A percentile compares a stretch with the other conserved stretches of the same genome.
Evolutionary conservation across 2,888 invertebrate genomes (phyloP).

Genomic region (Amblyjoppa proteus): DNA sequence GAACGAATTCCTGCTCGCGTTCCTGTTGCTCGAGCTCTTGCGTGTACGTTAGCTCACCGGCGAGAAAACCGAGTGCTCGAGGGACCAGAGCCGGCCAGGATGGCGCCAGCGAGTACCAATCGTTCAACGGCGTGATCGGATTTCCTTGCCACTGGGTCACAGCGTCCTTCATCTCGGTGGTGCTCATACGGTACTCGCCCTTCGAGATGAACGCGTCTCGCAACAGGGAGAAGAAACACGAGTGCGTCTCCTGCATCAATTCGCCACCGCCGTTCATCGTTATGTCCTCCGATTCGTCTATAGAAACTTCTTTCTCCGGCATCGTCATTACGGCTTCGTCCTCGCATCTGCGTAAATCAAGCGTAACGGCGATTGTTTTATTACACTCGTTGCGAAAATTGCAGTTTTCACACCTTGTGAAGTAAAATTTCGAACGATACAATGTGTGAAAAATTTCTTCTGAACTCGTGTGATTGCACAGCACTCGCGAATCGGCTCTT

Average conservation of each 20-base stretch:
- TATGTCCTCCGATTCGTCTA: conserved; percentile 78
- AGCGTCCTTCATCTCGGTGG: conserved; percentile 90
- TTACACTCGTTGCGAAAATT: no score
- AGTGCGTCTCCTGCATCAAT: conserved; percentile 93
- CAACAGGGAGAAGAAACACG: conserved; percentile 94
- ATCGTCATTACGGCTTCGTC: conserved; percentile 80
- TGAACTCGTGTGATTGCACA: no score
- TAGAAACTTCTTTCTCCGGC: conserved; percentile 79
- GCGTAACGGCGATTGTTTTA: background rate
- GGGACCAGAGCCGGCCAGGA: conserved; percentile 83
- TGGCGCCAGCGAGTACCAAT: conserved; percentile 87
- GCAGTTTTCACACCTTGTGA: no score
- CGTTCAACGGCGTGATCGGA: conserved; percentile 93
- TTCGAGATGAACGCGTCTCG: conserved; percentile 95
- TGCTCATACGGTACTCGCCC: conserved; percentile 93
- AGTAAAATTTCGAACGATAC: no score
- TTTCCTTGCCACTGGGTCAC: conserved; percentile 91
- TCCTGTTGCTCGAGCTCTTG: conserved; percentile 78
- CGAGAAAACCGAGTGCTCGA: conserved; percentile 81
- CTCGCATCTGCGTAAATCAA: conserved; percentile 75
- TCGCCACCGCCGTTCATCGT: conserved; percentile 85
- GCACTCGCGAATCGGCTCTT: no score
- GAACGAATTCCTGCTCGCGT: conserved; percentile 81
- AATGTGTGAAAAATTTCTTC: no score
- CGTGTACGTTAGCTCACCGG: conserved; percentile 81